These are phyloP conservation scores for Myrmecobius fasciatus DNA, from an alignment of 2,113 vertebrate genomes.

Conservation along the genomic window DNA sequence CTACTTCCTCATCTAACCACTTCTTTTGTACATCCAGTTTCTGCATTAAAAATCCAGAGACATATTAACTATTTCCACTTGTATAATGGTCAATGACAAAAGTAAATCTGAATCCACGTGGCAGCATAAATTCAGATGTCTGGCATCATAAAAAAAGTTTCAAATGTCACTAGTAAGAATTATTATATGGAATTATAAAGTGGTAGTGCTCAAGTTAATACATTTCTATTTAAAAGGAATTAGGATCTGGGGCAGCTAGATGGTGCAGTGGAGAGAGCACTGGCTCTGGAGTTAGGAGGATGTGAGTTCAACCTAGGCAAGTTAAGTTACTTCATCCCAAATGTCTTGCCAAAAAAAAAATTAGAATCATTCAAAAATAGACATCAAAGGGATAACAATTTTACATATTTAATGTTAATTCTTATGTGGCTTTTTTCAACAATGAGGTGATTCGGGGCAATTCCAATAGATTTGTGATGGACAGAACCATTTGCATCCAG, in stretches of 20 bases:
- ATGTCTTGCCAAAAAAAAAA: too few relatives aligned
- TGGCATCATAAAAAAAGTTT: neutral
- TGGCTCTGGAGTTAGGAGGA: too few relatives aligned
- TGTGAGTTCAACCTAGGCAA: too few relatives aligned
- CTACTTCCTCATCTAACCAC: conserved; percentile 93
- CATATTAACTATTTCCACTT: conserved; percentile 30
- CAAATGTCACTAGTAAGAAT: neutral
- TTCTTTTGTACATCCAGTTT: conserved; percentile 83
- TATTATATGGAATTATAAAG: neutral
- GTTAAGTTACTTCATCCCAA: too few relatives aligned
- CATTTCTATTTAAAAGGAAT: conserved; percentile 22
- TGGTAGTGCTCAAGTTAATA: neutral
- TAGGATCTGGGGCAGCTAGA: conserved; percentile 7
- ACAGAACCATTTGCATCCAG: too few relatives aligned
- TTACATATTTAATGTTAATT: neutral
- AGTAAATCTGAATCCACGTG: neutral
- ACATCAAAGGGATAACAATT: neutral
- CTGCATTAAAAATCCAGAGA: conserved; percentile 74
- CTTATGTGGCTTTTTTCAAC: too few relatives aligned
- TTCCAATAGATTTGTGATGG: too few relatives aligned
- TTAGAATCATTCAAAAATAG: too few relatives aligned
- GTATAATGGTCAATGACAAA: neutral
- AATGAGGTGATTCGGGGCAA: too few relatives aligned
- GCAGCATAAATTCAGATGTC: neutral
- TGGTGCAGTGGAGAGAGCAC: too few relatives aligned